Conservation (phyloP, 2,113 vertebrate genomes). For the Pedionomus torquatus region DNA sequence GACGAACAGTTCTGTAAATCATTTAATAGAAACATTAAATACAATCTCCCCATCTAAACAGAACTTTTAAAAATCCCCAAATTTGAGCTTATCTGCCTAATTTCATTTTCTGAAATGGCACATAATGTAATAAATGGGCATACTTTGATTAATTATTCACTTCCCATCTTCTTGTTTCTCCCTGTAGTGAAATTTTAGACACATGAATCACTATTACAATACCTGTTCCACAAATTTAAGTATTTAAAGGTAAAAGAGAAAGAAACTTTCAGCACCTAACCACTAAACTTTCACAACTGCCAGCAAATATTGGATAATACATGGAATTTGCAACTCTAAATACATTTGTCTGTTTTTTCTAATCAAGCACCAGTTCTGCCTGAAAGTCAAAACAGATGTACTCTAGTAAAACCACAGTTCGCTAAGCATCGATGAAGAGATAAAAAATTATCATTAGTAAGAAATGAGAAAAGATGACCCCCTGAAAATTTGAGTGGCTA, state of each 20-base stretch:
- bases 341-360: background rate
- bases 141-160: background rate
- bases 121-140: background rate
- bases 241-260: background rate
- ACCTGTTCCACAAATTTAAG: background rate
- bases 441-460: background rate
- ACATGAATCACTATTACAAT: background rate
- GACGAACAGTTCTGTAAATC: slow-evolving; percentile 90
- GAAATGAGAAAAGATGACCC: background rate
- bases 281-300: background rate
- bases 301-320: background rate
- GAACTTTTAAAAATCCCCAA: background rate
- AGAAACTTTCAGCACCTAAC: background rate
- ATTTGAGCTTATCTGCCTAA: background rate
- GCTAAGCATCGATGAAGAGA: background rate
- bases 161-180: background rate
- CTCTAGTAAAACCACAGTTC: background rate
- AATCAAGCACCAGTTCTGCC: background rate
- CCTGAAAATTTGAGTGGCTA: background rate
- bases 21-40: slow-evolving; percentile 1
- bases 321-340: background rate
- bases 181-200: background rate
- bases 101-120: background rate
- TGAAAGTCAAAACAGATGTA: background rate
- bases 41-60: background rate